phyloP scores from a whole-genome alignment of 2,888 invertebrate species.

The Lordiphosa andalusiaca region DNA sequence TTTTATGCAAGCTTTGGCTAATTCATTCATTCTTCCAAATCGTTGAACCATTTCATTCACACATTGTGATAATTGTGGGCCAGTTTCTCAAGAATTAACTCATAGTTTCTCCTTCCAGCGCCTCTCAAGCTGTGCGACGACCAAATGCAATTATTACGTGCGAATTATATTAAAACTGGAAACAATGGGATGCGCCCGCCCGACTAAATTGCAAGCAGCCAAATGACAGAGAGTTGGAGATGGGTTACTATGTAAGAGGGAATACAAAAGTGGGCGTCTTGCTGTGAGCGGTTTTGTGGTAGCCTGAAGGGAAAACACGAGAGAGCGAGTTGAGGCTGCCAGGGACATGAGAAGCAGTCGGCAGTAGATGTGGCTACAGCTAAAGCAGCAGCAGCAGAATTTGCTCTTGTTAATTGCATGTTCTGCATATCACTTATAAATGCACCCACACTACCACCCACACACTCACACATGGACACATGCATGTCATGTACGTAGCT shows the following conservation, averaged over 20 bases:
- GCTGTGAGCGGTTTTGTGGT: conserved; percentile 35
- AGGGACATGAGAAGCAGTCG: neutral
- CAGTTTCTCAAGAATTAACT: neutral
- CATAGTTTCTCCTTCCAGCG: neutral
- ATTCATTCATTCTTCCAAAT: no score
- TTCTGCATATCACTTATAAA: conserved; percentile 77
- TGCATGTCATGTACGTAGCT: neutral
- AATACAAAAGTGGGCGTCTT: conserved; percentile 16
- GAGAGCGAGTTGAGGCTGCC: conserved; percentile 17
- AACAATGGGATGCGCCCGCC: conserved; percentile 69
- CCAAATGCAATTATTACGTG: conserved; percentile 78
- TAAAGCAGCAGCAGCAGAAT: conserved; percentile 30
- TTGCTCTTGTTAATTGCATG: conserved; percentile 77
- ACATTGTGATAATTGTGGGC: neutral
- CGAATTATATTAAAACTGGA: conserved; percentile 76
- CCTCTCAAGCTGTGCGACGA: conserved; percentile 26
- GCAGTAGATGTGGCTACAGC: no score
- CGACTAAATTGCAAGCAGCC: conserved; percentile 15
- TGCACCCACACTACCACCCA: conserved; percentile 46
- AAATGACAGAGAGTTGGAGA: conserved; percentile 5
- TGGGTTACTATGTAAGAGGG: neutral
- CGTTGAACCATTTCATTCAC: no score
- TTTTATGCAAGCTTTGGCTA: no score
- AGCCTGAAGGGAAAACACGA: conserved; percentile 38
- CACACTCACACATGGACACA: conserved; percentile 6